A percentile compares a stretch with the other conserved stretches of the same genome.
phyloP scores from a whole-genome alignment of 2,113 vertebrate genomes.

The Corythornis madagascariensis region DNA sequence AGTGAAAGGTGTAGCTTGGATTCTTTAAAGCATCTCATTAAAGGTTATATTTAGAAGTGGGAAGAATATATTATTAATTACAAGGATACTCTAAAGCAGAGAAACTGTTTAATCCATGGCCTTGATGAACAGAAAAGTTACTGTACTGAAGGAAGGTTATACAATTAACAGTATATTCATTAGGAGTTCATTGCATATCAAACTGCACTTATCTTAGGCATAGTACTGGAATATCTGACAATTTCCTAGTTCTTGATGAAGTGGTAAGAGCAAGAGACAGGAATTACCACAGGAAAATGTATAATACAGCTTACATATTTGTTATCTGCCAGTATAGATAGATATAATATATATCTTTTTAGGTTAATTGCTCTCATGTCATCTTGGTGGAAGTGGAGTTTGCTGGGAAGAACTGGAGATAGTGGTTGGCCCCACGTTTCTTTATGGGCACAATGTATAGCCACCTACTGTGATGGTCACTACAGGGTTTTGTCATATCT shows the following conservation, averaged over 20 bases:
- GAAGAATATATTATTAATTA: conserved; percentile 81
- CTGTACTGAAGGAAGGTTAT: conserved; percentile 67
- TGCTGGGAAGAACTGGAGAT: neutral
- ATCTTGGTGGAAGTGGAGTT: neutral
- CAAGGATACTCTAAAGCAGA: conserved; percentile 70
- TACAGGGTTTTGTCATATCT: neutral
- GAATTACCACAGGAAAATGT: neutral
- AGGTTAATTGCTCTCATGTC: neutral
- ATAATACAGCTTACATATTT: neutral
- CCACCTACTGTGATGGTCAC: neutral
- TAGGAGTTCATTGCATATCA: conserved; percentile 59
- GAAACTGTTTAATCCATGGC: conserved; percentile 73
- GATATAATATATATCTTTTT: neutral
- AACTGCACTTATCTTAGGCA: conserved; percentile 9
- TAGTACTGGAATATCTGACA: conserved; percentile 1
- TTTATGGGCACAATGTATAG: neutral
- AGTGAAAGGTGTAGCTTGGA: conserved; percentile 54
- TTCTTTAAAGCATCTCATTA: conserved; percentile 74
- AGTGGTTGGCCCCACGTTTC: neutral
- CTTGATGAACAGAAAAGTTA: conserved; percentile 70
- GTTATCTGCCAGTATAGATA: neutral
- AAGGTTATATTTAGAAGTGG: conserved; percentile 77
- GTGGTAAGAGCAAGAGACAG: neutral
- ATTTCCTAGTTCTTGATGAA: conserved; percentile 7
- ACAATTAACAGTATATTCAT: conserved; percentile 75